These are phyloP conservation scores for Pyrocoelia pectoralis DNA, from an alignment of 2,888 invertebrate genomes.

Conservation along the genomic window DNA sequence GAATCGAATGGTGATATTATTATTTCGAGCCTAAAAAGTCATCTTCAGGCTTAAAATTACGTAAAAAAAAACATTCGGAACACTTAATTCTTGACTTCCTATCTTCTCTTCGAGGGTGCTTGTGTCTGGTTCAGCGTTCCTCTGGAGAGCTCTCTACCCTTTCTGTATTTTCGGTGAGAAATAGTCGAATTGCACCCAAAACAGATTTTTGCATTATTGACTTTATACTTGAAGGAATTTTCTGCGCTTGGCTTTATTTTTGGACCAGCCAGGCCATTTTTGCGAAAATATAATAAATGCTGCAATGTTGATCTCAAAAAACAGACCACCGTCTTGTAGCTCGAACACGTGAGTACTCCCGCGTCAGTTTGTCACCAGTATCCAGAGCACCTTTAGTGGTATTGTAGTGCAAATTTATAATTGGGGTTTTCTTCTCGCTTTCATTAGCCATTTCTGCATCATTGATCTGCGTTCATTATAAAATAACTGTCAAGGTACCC, in stretches of 20 bases:
- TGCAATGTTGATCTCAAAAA: background rate
- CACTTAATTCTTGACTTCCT: too few species aligned
- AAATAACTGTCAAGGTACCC: conserved; percentile 3
- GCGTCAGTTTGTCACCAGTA: background rate
- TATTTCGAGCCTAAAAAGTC: too few species aligned
- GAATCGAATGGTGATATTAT: too few species aligned
- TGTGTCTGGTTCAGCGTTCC: too few species aligned
- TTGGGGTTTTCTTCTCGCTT: background rate
- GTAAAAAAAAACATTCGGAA: too few species aligned
- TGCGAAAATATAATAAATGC: conserved; percentile 2
- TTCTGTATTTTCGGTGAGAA: too few species aligned
- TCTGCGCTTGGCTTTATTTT: background rate
- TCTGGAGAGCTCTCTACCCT: too few species aligned
- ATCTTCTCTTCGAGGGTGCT: too few species aligned
- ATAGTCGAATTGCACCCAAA: too few species aligned
- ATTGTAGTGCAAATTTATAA: background rate
- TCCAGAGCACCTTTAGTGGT: too few species aligned
- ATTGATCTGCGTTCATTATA: background rate
- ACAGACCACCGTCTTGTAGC: background rate
- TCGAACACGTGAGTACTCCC: background rate
- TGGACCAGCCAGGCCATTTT: background rate
- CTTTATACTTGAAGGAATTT: background rate
- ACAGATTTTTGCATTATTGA: too few species aligned
- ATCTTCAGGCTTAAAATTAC: too few species aligned
- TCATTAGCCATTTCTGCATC: background rate